Percentiles rank a stretch among this genome's conserved stretches.
phyloP scores from a whole-genome alignment of 2,113 vertebrate genomes.

The Oncorhynchus nerka region DNA sequence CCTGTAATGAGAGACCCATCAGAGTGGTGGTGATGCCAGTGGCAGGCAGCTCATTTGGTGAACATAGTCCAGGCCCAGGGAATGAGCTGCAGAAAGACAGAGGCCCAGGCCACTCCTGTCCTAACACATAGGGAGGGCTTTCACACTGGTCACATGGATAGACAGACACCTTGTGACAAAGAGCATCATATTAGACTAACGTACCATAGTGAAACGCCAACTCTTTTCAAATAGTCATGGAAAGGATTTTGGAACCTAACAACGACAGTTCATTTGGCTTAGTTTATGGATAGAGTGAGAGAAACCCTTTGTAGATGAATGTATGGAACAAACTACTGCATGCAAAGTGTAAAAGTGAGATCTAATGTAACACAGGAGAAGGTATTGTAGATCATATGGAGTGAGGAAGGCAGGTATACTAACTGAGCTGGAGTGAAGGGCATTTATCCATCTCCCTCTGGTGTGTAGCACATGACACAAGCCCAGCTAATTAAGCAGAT shows the following conservation, averaged over 20 bases:
- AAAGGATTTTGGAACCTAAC: too few relatives aligned
- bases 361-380: not conserved
- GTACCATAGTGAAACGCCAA: too few relatives aligned
- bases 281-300: not conserved
- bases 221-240: too few relatives aligned
- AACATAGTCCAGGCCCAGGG: not conserved
- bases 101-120: not conserved
- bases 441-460: conserved; percentile 62
- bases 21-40: not conserved
- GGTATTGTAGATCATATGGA: not conserved
- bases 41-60: not conserved
- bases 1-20: not conserved
- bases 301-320: not conserved
- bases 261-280: too few relatives aligned
- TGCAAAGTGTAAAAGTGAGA: not conserved
- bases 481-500: conserved; percentile 76
- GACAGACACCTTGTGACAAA: not conserved
- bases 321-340: not conserved
- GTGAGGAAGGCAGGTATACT: conserved; percentile 58
- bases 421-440: conserved; percentile 68
- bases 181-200: not conserved
- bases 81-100: not conserved
- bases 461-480: conserved; percentile 53
- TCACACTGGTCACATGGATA: not conserved
- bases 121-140: not conserved